Conservation (phyloP, 64 coral and sea anemone genomes). For the Montipora sp. region DNA sequence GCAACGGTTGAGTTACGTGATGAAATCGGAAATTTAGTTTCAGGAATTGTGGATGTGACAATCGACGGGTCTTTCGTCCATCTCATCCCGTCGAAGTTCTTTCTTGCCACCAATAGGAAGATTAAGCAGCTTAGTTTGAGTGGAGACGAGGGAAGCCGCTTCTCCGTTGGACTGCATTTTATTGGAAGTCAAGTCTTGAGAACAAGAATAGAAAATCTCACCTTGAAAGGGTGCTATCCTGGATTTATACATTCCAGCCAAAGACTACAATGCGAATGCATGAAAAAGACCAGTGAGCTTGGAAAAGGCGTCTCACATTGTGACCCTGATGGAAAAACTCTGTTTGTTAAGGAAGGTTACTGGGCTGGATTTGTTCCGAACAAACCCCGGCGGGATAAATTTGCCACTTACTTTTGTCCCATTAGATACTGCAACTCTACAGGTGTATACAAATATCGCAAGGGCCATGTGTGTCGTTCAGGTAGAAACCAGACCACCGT, state of each 20-base stretch:
- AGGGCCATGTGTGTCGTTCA: constrained; percentile 40
- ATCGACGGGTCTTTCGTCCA: not conserved
- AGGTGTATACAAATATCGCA: not conserved
- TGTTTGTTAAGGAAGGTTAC: constrained; percentile 54
- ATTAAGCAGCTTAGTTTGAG: not conserved
- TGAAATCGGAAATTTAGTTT: constrained; percentile 48
- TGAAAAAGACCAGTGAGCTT: not conserved
- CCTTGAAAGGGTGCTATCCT: constrained; percentile 47
- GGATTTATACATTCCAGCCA: constrained; percentile 17
- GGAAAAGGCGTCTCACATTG: constrained; percentile 36
- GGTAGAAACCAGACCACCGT: constrained; percentile 38
- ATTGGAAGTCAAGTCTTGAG: not conserved
- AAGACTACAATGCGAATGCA: constrained; percentile 10
- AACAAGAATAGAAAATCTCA: constrained; percentile 16
- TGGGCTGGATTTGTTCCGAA: constrained; percentile 33
- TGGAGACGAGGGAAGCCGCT: not conserved
- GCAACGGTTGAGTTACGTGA: constrained; percentile 17
- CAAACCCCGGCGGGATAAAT: not conserved
- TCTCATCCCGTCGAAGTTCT: not conserved
- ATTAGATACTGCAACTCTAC: constrained; percentile 14
- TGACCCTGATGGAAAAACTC: constrained; percentile 15
- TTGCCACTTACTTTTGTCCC: constrained; percentile 34
- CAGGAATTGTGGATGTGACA: constrained; percentile 16
- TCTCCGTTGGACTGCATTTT: not conserved
- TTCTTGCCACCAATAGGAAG: not conserved